Conservation (phyloP, 2,797 vertebrate genomes). For the Petrocephalus schoutedeni region DNA sequence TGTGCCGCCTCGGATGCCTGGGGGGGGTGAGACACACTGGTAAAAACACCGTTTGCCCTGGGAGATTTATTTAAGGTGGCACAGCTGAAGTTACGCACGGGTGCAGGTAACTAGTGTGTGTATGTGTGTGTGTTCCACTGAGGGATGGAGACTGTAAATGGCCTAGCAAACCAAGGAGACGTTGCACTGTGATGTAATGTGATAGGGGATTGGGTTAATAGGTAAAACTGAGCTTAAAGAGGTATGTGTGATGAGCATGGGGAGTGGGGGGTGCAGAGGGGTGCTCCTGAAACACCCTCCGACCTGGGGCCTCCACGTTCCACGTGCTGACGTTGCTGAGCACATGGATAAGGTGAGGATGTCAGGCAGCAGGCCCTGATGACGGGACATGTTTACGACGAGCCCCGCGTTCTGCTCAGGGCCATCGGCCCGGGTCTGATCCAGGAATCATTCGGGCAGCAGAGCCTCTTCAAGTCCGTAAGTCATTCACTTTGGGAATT, state of each 20-base stretch:
- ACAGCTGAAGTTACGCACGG: not conserved
- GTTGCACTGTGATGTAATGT: not conserved
- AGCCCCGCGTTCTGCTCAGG: not conserved
- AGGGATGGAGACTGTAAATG: not conserved
- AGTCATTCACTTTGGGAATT: not conserved
- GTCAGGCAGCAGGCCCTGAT: not conserved
- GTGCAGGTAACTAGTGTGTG: not conserved
- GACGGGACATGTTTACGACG: not conserved
- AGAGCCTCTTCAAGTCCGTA: not conserved
- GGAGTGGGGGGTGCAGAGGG: too few relatives aligned
- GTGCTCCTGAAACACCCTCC: too few relatives aligned
- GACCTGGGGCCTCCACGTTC: too few relatives aligned
- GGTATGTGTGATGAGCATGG: too few relatives aligned
- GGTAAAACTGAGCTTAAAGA: too few relatives aligned
- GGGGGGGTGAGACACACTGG: not conserved
- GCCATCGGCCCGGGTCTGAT: not conserved
- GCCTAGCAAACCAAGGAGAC: not conserved
- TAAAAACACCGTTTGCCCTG: constrained; percentile 14
- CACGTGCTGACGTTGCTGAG: too few relatives aligned
- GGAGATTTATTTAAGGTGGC: constrained; percentile 18
- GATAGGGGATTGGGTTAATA: not conserved
- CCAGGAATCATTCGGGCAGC: not conserved
- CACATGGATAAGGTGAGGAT: not conserved
- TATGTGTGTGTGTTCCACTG: not conserved
- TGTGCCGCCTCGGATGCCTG: not conserved